These are phyloP conservation scores for Tauraco erythrolophus DNA, from an alignment of 2,113 vertebrate genomes.

Conservation along the genomic window DNA sequence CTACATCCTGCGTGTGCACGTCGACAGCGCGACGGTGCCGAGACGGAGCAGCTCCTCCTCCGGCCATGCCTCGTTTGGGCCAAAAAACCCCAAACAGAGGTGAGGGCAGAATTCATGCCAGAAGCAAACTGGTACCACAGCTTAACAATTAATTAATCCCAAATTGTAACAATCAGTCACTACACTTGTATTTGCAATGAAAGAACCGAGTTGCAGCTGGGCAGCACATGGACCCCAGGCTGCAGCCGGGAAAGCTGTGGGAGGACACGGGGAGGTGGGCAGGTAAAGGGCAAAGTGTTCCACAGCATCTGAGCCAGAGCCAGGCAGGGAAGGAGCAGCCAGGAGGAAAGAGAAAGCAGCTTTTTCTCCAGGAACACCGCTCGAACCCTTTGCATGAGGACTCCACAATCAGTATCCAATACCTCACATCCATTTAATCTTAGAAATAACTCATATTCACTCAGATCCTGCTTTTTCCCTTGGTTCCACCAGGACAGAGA, in stretches of 20 bases:
- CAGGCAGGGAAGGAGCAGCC: not conserved
- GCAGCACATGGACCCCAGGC: not conserved
- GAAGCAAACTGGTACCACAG: not conserved
- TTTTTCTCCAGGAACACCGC: not conserved
- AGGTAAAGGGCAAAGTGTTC: not conserved
- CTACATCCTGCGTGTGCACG: rapidly evolving
- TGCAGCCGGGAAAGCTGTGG: not conserved
- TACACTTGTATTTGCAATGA: not conserved
- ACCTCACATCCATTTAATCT: rapidly evolving
- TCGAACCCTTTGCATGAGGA: not conserved
- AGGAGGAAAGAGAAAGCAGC: not conserved
- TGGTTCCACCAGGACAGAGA: not conserved
- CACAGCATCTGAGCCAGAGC: not conserved
- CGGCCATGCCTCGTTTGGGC: not conserved
- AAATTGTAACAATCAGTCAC: rapidly evolving
- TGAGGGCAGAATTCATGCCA: not conserved
- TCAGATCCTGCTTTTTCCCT: rapidly evolving
- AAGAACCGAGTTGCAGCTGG: not conserved
- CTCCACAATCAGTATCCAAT: rapidly evolving
- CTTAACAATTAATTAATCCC: not conserved
- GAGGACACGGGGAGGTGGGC: not conserved
- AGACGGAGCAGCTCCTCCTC: not conserved
- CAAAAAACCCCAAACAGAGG: not conserved
- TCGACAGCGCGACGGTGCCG: not conserved
- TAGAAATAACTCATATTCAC: rapidly evolving